Conservation (phyloP, 1,140 invertebrate species). For the Xylocopa sonorina region DNA sequence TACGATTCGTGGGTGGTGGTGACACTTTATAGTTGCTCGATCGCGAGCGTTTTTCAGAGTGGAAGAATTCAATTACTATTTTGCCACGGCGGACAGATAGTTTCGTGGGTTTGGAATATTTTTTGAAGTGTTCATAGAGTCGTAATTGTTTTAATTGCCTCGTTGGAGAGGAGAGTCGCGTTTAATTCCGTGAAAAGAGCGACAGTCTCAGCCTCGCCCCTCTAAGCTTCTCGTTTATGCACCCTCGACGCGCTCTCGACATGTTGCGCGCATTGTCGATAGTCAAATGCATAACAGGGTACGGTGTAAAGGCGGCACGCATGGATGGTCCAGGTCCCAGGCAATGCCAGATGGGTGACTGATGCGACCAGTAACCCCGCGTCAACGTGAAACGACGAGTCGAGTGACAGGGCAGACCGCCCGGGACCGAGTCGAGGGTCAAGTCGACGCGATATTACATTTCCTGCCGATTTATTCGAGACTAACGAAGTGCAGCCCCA, state of each 20-base stretch:
- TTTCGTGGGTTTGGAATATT: too few species aligned
- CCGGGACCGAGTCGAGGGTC: conserved; percentile 47
- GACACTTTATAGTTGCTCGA: background rate
- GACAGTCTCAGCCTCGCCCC: conserved; percentile 63
- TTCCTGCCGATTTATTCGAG: conserved; percentile 64
- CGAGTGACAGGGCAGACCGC: conserved; percentile 54
- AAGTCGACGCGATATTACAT: conserved; percentile 57
- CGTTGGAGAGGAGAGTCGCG: background rate
- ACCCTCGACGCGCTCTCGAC: conserved; percentile 73
- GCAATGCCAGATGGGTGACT: conserved; percentile 82
- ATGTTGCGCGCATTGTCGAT: conserved; percentile 80
- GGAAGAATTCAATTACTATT: too few species aligned
- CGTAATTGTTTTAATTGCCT: too few species aligned
- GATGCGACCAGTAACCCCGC: conserved; percentile 76
- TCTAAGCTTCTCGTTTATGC: conserved; percentile 65
- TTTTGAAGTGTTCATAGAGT: too few species aligned
- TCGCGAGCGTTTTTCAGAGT: too few species aligned
- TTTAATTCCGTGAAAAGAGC: conserved; percentile 1
- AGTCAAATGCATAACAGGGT: conserved; percentile 78
- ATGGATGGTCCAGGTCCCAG: conserved; percentile 77
- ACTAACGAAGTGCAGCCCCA: conserved; percentile 36
- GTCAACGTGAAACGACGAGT: conserved; percentile 65
- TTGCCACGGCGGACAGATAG: too few species aligned
- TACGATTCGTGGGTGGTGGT: background rate
- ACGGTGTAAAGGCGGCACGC: conserved; percentile 76